Evolutionary conservation across 2,113 vertebrate genomes (phyloP).

Genomic region (Sturnira hondurensis): DNA sequence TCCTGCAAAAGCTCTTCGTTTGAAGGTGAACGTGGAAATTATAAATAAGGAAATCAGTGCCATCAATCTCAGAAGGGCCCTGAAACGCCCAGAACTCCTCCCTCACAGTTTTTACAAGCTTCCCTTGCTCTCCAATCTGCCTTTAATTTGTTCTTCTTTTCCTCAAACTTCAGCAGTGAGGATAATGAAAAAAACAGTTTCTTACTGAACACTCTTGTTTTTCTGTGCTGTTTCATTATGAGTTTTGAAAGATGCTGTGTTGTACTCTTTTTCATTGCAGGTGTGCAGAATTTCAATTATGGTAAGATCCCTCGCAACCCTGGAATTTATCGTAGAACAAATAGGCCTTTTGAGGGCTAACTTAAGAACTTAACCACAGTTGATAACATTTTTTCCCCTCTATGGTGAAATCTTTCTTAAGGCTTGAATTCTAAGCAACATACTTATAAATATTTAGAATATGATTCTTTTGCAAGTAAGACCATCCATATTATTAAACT

Average conservation of each 20-base stretch:
- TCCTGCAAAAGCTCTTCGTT: neutral
- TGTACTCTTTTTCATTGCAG: constrained; percentile 47
- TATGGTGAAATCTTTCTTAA: constrained; percentile 20
- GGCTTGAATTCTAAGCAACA: constrained; percentile 27
- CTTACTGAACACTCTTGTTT: constrained; percentile 47
- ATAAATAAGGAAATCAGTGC: neutral
- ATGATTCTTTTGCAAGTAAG: neutral
- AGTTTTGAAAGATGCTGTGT: constrained; percentile 40
- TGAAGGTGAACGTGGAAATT: neutral
- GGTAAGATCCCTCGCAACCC: neutral
- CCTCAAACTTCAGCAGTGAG: constrained; percentile 13
- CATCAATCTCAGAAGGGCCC: neutral
- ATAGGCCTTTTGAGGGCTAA: constrained; percentile 4
- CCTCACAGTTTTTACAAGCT: neutral
- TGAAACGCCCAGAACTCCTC: neutral
- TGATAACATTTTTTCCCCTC: constrained; percentile 19
- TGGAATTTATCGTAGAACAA: constrained; percentile 46
- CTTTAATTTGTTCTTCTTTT: constrained; percentile 54
- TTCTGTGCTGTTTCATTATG: constrained; percentile 45
- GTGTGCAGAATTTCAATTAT: constrained; percentile 53
- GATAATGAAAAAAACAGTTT: constrained; percentile 58
- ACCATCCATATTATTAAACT: neutral
- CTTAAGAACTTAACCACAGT: constrained; percentile 41
- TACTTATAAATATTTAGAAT: constrained; percentile 27
- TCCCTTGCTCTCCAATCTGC: neutral